phyloP scores from a whole-genome alignment of 2,113 vertebrate species.

The Scopus umbretta region DNA sequence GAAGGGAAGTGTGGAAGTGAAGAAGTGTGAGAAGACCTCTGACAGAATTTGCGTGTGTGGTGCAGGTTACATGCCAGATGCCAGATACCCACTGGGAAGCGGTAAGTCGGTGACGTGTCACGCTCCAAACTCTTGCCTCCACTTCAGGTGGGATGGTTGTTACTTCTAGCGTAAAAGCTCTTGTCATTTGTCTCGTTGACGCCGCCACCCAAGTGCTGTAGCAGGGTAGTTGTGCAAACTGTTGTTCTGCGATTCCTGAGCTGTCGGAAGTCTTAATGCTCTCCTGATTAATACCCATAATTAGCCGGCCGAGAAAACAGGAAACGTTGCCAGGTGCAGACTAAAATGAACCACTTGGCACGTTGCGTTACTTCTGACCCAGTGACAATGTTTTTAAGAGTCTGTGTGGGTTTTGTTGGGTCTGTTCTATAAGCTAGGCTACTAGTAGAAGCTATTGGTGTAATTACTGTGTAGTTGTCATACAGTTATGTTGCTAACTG shows the following conservation, averaged over 20 bases:
- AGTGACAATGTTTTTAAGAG: background rate
- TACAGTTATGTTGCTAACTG: background rate
- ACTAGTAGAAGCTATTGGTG: background rate
- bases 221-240: background rate
- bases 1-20: conserved; percentile 24
- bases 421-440: background rate
- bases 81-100: accelerated
- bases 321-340: background rate
- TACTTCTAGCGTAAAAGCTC: background rate
- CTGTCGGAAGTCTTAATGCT: background rate
- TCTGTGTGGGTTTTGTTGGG: background rate
- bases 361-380: background rate
- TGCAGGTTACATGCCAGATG: background rate
- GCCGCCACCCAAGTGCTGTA: background rate
- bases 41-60: conserved; percentile 18
- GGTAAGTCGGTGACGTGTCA: background rate
- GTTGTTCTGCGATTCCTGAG: background rate
- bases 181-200: background rate
- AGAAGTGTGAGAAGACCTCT: conserved; percentile 22
- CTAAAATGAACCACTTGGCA: background rate
- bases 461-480: background rate
- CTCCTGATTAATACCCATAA: background rate
- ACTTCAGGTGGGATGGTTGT: too few relatives aligned
- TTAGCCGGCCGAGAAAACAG: background rate
- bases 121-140: background rate